Percentiles rank a stretch among this genome's conserved stretches.
Conservation (phyloP, 92 coral and sea anemone genomes). For the Nematostella vectensis region DNA sequence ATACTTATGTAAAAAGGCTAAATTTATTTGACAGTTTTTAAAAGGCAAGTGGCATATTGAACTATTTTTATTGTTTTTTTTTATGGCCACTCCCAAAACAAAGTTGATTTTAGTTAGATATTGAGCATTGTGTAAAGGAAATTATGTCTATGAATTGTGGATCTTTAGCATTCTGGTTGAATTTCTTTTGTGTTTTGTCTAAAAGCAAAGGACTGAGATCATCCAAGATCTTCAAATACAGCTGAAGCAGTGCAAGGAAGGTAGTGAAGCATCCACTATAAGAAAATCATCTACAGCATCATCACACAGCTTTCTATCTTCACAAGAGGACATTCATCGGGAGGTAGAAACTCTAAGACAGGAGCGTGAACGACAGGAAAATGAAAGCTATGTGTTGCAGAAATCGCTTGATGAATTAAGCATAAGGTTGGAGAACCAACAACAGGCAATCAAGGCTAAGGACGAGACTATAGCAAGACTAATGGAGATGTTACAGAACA, state of each 20-base stretch:
- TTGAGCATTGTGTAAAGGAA: too few relatives aligned
- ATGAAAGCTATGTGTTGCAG: constrained; percentile 71
- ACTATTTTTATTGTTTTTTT: too few relatives aligned
- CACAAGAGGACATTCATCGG: constrained; percentile 62
- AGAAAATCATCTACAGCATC: constrained; percentile 39
- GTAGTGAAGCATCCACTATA: constrained; percentile 14
- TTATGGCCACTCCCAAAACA: too few relatives aligned
- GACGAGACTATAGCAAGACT: constrained; percentile 74
- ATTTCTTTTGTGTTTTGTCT: background rate
- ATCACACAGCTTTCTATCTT: constrained; percentile 35
- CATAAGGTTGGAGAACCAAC: constrained; percentile 60
- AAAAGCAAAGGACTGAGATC: constrained; percentile 68
- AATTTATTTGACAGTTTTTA: too few relatives aligned
- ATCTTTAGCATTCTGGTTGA: too few relatives aligned
- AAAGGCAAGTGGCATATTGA: too few relatives aligned
- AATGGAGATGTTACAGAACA: constrained; percentile 71
- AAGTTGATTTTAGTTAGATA: too few relatives aligned
- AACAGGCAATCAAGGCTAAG: constrained; percentile 60
- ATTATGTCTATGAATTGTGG: too few relatives aligned
- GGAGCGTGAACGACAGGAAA: constrained; percentile 73
- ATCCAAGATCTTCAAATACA: constrained; percentile 72
- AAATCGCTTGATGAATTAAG: constrained; percentile 77
- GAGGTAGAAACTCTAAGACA: constrained; percentile 56
- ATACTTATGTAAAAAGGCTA: too few relatives aligned
- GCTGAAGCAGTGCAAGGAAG: constrained; percentile 41